A percentile compares a stretch with the other conserved stretches of the same genome.
Conservation (phyloP, 2,113 vertebrate genomes). For the Planiliza haematocheilus region DNA sequence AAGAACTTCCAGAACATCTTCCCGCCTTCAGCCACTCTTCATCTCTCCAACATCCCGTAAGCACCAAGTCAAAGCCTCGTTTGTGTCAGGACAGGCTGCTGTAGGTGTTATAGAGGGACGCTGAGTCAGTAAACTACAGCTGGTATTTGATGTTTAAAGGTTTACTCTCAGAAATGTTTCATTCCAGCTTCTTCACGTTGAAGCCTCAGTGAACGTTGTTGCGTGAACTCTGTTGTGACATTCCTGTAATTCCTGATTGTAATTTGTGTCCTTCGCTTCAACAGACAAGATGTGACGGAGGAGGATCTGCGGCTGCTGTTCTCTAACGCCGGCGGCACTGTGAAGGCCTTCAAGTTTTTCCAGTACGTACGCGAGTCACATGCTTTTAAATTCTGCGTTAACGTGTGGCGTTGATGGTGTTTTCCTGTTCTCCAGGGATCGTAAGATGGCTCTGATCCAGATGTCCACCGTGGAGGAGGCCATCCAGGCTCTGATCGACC, state of each 20-base stretch:
- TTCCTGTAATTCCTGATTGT: background rate
- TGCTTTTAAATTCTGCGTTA: background rate
- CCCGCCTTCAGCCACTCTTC: conserved; percentile 95
- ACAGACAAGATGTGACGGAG: conserved; percentile 93
- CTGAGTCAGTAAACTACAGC: no score
- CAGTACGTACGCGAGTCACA: conserved; percentile 87
- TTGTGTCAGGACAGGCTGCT: no score
- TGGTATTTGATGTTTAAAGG: no score
- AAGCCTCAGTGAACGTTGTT: no score
- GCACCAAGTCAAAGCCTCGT: conserved; percentile 57
- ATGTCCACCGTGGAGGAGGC: conserved; percentile 98
- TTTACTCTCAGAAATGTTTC: no score
- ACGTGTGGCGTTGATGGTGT: background rate
- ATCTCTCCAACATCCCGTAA: conserved; percentile 98
- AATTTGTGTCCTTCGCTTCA: conserved; percentile 45
- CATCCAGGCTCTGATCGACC: conserved; percentile 96
- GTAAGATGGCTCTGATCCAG: conserved; percentile 98
- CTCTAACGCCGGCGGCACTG: conserved; percentile 94
- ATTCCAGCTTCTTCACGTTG: no score
- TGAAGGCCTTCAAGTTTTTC: conserved; percentile 99
- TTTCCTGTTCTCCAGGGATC: conserved; percentile 87
- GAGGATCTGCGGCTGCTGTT: conserved; percentile 95
- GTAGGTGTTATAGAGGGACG: no score
- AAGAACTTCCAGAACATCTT: conserved; percentile 99
- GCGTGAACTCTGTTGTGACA: no score